Conservation (phyloP, 2,797 vertebrate species). For the Oreochromis mossambicus region DNA sequence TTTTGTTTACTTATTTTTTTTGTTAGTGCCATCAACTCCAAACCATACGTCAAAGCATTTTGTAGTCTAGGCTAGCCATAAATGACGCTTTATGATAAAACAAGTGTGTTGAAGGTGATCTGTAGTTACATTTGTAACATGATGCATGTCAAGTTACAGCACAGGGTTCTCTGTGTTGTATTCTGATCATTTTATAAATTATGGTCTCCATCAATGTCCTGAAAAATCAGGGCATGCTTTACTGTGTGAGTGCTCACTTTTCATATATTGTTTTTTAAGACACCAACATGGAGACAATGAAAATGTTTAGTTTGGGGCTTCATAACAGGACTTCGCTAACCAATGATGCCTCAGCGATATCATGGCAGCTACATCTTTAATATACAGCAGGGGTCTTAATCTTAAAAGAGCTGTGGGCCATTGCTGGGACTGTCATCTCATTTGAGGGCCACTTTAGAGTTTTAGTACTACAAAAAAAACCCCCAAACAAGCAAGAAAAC, state of each 20-base stretch:
- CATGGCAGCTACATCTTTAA: not conserved
- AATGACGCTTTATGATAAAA: not conserved
- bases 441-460: not conserved
- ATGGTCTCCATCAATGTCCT: not conserved
- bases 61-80: not conserved
- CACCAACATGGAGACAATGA: not conserved
- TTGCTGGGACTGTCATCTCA: not conserved
- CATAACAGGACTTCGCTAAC: not conserved
- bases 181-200: not conserved
- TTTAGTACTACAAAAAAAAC: rapidly evolving
- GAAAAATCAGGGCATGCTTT: not conserved
- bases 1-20: not conserved
- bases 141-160: not conserved
- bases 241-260: not conserved
- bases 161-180: not conserved
- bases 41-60: not conserved
- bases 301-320: not conserved
- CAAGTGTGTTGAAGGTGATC: not conserved
- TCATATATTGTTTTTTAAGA: not conserved
- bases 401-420: not conserved
- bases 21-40: not conserved
- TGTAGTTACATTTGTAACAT: not conserved
- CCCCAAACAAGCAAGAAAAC: not conserved
- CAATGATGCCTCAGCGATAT: not conserved
- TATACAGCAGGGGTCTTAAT: not conserved